Percentiles rank a stretch among this genome's conserved stretches.
Evolutionary conservation across 92 coral and sea anemone genomes (phyloP).

Genomic region (Muricea muricata): DNA sequence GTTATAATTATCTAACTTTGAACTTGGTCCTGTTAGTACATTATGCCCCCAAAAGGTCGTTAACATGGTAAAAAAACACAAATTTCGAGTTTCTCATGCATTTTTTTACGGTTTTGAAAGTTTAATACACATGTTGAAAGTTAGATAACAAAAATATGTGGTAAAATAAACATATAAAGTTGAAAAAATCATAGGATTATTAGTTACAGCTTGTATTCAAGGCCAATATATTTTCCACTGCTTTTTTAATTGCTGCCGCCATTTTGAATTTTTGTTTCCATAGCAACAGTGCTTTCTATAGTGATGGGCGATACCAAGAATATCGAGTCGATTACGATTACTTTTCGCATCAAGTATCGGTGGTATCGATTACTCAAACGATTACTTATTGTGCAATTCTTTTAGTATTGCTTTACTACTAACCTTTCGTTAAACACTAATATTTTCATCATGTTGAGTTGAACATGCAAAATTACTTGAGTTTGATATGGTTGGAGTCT

Average conservation of each 20-base stretch:
- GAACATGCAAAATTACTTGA: neutral
- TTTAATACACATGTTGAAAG: neutral
- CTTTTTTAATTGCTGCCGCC: neutral
- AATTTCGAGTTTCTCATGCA: neutral
- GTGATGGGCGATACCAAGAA: conserved; percentile 35
- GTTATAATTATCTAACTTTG: neutral
- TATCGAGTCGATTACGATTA: conserved; percentile 47
- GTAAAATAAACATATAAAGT: neutral
- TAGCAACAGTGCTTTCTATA: conserved; percentile 63
- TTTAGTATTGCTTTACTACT: neutral
- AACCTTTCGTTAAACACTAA: neutral
- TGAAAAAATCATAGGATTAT: no score
- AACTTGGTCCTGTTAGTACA: neutral
- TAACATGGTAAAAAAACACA: neutral
- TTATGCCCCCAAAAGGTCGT: neutral
- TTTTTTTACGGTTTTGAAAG: neutral
- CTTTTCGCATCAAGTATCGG: conserved; percentile 36
- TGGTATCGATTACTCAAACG: conserved; percentile 42
- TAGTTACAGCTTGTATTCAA: neutral
- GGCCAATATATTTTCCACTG: neutral
- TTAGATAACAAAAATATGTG: neutral
- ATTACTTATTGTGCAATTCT: conserved; percentile 35
- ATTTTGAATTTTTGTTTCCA: no score
- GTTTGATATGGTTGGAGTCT: neutral
- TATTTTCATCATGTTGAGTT: no score